Percentiles rank a stretch among this genome's conserved stretches.
These are phyloP conservation scores for Zaprionus camerounensis DNA, from an alignment of 1,140 invertebrate species.

Conservation along the genomic window DNA sequence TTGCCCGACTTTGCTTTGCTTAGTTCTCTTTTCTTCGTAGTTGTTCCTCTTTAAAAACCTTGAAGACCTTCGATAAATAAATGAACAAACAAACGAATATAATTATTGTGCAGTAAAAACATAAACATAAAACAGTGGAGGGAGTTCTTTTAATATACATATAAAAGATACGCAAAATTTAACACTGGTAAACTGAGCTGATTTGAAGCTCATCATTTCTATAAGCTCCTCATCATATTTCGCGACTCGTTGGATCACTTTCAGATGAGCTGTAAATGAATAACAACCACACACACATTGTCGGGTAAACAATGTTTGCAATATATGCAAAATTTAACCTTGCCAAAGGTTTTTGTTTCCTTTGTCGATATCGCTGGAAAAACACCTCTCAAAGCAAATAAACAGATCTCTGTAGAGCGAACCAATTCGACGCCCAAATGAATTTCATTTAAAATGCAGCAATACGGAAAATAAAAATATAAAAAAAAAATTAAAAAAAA, in stretches of 20 bases:
- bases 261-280: background rate
- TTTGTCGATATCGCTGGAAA: background rate
- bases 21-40: background rate
- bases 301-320: background rate
- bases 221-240: background rate
- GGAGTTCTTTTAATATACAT: no score
- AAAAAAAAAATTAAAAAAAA: conserved; percentile 2
- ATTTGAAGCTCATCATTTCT: background rate
- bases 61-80: conserved; percentile 22
- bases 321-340: conserved; percentile 6
- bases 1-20: conserved; percentile 18
- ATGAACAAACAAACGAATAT: conserved; percentile 22
- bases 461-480: conserved; percentile 1
- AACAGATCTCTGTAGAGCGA: background rate
- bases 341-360: background rate
- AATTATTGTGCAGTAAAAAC: conserved; percentile 3
- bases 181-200: background rate
- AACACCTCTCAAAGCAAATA: background rate
- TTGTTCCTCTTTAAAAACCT: background rate
- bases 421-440: conserved; percentile 13
- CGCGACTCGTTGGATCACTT: background rate
- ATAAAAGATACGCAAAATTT: no score
- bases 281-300: conserved; percentile 4
- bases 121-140: conserved; percentile 1
- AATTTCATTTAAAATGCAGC: conserved; percentile 30